These are phyloP conservation scores for Limnothrissa miodon DNA, from an alignment of 2,113 vertebrate species.

Conservation along the genomic window DNA sequence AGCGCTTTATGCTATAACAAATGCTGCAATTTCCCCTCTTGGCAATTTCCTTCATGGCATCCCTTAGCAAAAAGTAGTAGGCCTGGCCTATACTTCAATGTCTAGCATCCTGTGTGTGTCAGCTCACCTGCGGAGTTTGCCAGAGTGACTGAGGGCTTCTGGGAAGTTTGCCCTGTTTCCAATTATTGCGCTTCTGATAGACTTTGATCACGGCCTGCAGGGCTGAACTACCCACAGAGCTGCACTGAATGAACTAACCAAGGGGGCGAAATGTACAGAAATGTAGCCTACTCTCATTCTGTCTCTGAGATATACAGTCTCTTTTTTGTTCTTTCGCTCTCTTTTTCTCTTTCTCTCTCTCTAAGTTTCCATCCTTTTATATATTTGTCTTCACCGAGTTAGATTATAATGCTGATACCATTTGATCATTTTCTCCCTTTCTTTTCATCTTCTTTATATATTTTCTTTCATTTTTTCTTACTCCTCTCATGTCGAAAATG, in stretches of 20 bases:
- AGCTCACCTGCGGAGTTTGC: constrained; percentile 12
- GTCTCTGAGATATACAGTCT: no score
- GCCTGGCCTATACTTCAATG: no score
- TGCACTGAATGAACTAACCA: background rate
- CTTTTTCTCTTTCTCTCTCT: background rate
- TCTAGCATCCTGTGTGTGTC: background rate
- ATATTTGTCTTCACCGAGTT: background rate
- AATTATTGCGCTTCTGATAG: constrained; percentile 40
- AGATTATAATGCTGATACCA: background rate
- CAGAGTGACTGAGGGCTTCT: background rate
- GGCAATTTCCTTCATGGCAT: background rate
- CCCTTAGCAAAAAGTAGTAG: no score
- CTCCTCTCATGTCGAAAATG: constrained; percentile 7
- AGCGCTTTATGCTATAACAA: background rate
- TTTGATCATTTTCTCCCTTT: background rate
- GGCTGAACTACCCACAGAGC: background rate
- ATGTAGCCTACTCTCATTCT: background rate
- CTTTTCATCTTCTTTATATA: background rate
- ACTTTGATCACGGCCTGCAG: constrained; percentile 43
- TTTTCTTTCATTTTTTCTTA: background rate
- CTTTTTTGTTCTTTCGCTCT: background rate
- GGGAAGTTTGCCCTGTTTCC: constrained; percentile 50
- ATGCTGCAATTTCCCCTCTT: background rate
- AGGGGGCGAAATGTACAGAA: background rate
- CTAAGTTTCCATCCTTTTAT: background rate